Conservation (phyloP, 2,797 vertebrate species). For the Tolypeutes matacus region DNA sequence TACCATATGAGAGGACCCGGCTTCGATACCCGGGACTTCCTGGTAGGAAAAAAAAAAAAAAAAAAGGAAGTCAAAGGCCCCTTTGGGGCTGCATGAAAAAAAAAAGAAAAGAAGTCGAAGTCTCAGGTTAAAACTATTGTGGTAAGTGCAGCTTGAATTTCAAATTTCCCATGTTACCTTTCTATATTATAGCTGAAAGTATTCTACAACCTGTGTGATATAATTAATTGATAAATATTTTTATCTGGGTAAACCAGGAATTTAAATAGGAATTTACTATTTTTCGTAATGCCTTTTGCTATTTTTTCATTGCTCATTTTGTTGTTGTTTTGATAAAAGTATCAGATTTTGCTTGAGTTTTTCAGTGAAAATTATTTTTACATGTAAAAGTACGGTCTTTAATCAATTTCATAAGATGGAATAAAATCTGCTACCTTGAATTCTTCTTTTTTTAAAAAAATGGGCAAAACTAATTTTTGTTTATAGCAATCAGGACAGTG, state of each 20-base stretch:
- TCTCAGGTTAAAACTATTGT: constrained; percentile 88
- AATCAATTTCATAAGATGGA: constrained; percentile 75
- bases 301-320: constrained; percentile 85
- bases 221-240: constrained; percentile 86
- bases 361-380: constrained; percentile 85
- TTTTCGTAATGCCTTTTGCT: constrained; percentile 86
- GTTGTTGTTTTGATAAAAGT: constrained; percentile 82
- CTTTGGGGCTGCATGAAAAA: too few species aligned
- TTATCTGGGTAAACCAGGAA: constrained; percentile 70
- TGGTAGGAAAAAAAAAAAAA: too few species aligned
- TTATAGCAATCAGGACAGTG: too few species aligned
- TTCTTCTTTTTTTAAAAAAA: constrained; percentile 53
- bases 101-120: constrained; percentile 70
- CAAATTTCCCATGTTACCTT: constrained; percentile 85
- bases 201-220: constrained; percentile 86
- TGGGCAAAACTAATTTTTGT: too few species aligned
- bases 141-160: constrained; percentile 87
- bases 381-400: constrained; percentile 67
- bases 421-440: constrained; percentile 55
- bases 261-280: constrained; percentile 87
- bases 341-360: constrained; percentile 80
- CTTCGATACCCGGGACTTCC: too few species aligned
- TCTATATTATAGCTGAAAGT: constrained; percentile 86
- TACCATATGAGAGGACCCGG: too few species aligned
- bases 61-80: too few species aligned